Percentiles rank a stretch among this genome's conserved stretches.
Conservation (phyloP, 2,113 vertebrate species). For the Apaloderma vittatum region DNA sequence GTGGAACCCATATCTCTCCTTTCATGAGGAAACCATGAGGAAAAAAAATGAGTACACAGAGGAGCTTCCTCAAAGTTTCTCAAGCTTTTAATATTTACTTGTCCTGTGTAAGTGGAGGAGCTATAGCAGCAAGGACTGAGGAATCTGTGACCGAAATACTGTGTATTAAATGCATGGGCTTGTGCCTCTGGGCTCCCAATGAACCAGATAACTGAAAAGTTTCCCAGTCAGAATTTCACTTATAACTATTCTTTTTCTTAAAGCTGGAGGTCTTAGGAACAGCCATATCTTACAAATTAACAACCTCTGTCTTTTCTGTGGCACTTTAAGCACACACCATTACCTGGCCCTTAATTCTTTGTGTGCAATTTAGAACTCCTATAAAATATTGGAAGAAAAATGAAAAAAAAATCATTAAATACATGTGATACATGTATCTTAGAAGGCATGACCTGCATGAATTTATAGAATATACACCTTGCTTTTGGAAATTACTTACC, state of each 20-base stretch:
- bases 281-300: slow-evolving; percentile 50
- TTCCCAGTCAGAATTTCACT: slow-evolving; percentile 30
- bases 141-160: neutral
- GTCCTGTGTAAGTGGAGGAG: rapidly evolving
- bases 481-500: neutral
- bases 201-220: slow-evolving; percentile 44
- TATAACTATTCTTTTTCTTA: slow-evolving; percentile 28
- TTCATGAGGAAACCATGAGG: neutral
- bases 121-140: neutral
- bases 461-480: neutral
- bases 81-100: neutral
- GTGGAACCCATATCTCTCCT: neutral
- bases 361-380: neutral
- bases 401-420: slow-evolving; percentile 9
- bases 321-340: slow-evolving; percentile 25
- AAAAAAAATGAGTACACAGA: neutral
- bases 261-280: slow-evolving; percentile 56
- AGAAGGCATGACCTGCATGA: neutral
- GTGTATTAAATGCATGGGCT: slow-evolving; percentile 34
- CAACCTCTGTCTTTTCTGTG: slow-evolving; percentile 18
- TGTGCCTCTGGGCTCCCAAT: slow-evolving; percentile 45
- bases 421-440: neutral
- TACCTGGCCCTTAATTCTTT: slow-evolving; percentile 26
- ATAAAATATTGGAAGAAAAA: slow-evolving; percentile 18
- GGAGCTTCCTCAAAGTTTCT: neutral